Evolutionary conservation across 2,113 vertebrate species (phyloP).

Genomic region (Pungitius pungitius): DNA sequence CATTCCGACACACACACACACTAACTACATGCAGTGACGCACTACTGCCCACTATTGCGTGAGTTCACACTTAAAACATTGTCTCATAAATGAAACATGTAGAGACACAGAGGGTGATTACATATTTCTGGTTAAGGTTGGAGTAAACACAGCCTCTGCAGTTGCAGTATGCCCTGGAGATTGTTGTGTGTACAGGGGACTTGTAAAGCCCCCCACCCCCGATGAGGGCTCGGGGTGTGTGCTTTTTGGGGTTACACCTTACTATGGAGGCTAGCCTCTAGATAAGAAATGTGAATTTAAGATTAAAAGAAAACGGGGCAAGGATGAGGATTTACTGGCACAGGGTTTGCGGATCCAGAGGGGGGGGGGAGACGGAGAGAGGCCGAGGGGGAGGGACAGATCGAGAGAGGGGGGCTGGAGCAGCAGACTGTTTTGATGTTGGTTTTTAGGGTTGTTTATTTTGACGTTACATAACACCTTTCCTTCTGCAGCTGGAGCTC

Average conservation of each 20-base stretch:
- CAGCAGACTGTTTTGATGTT: slow-evolving; percentile 58
- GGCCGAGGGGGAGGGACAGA: slow-evolving; percentile 23
- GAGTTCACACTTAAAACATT: slow-evolving; percentile 53
- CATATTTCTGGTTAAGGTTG: slow-evolving; percentile 38
- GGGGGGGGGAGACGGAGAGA: slow-evolving; percentile 5
- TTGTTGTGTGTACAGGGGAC: slow-evolving; percentile 35
- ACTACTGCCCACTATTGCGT: slow-evolving; percentile 44
- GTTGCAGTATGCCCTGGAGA: slow-evolving; percentile 32
- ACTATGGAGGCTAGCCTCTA: slow-evolving; percentile 51
- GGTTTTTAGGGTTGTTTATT: slow-evolving; percentile 71
- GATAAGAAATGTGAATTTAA: slow-evolving; percentile 66
- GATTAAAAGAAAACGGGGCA: slow-evolving; percentile 72
- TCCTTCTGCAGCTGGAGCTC: slow-evolving; percentile 47
- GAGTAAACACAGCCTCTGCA: slow-evolving; percentile 48
- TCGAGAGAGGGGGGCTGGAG: slow-evolving; percentile 4
- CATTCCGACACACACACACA: slow-evolving; percentile 35
- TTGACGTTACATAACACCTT: slow-evolving; percentile 70
- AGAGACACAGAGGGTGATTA: slow-evolving; percentile 44
- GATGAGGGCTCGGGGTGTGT: slow-evolving; percentile 39
- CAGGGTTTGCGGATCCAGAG: slow-evolving; percentile 39
- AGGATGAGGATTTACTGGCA: slow-evolving; percentile 56
- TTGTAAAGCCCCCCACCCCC: slow-evolving; percentile 49
- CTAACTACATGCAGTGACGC: slow-evolving; percentile 71
- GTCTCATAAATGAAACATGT: slow-evolving; percentile 55
- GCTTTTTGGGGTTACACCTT: slow-evolving; percentile 55